These are phyloP conservation scores for Dipus sagitta DNA, from an alignment of 2,797 vertebrate genomes.

Conservation along the genomic window DNA sequence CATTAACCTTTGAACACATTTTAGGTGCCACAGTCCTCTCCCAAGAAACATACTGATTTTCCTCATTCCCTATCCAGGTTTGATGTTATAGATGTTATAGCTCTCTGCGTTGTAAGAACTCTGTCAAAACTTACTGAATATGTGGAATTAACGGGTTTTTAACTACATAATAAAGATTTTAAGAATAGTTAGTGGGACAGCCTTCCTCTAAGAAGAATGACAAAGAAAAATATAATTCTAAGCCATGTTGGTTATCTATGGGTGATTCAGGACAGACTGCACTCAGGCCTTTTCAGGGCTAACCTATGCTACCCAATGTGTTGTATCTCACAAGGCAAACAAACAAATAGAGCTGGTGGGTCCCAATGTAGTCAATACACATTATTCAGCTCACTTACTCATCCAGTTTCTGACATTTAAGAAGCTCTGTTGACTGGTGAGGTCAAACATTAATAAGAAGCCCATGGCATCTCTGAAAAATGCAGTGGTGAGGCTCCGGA, in stretches of 20 bases:
- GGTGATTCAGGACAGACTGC: not conserved
- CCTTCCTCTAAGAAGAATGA: not conserved
- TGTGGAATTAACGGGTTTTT: not conserved
- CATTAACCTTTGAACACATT: not conserved
- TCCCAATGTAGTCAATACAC: fast-evolving
- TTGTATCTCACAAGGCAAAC: not conserved
- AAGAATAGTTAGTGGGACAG: not conserved
- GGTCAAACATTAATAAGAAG: conserved; percentile 97
- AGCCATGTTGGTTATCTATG: not conserved
- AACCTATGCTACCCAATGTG: not conserved
- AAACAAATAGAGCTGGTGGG: not conserved
- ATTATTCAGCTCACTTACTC: conserved; percentile 90
- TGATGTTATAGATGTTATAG: not conserved
- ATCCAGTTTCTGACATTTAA: conserved; percentile 98
- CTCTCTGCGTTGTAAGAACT: conserved; percentile 10
- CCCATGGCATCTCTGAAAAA: conserved; percentile 99
- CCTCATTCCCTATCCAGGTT: not conserved
- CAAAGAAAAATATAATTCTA: not conserved
- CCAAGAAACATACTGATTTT: not conserved
- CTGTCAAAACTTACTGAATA: not conserved
- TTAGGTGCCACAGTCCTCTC: not conserved
- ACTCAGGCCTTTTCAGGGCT: not conserved
- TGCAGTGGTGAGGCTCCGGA: conserved; percentile 96
- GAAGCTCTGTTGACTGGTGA: conserved; percentile 98
- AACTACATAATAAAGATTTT: not conserved